Conservation (phyloP, 2,888 invertebrate species). For the Thereva nobilitata region DNA sequence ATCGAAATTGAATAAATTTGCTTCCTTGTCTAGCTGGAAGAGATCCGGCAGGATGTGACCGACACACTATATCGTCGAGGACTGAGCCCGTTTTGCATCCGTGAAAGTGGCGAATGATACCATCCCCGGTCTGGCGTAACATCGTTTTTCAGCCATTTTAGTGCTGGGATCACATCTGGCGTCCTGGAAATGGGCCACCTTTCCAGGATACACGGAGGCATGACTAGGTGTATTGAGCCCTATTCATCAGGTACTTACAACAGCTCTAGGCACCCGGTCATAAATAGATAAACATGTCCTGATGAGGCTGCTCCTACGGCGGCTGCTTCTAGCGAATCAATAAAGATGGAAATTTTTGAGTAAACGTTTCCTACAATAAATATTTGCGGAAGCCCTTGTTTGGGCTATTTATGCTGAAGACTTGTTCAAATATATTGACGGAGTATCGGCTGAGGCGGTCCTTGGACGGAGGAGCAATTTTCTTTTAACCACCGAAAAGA, state of each 20-base stretch:
- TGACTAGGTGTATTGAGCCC: conserved; percentile 22
- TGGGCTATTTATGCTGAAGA: conserved; percentile 10
- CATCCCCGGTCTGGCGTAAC: no score
- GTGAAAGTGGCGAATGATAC: no score
- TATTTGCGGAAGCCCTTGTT: conserved; percentile 11
- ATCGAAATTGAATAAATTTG: conserved; percentile 34
- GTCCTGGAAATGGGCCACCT: neutral
- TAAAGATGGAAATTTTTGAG: conserved; percentile 34
- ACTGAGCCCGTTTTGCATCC: neutral
- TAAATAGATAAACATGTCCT: conserved; percentile 30
- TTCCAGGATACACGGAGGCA: neutral
- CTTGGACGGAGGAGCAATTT: no score
- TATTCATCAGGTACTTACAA: conserved; percentile 28
- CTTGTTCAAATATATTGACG: conserved; percentile 8
- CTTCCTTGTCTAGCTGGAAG: conserved; percentile 16
- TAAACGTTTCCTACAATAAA: conserved; percentile 12
- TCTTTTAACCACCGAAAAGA: no score
- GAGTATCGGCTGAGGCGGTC: no score
- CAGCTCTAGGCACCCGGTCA: conserved; percentile 9
- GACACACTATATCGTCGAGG: conserved; percentile 1
- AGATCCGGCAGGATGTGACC: conserved; percentile 10
- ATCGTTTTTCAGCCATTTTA: neutral
- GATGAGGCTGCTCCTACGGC: neutral
- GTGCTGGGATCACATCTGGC: neutral
- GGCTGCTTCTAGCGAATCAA: conserved; percentile 1